phyloP scores from a whole-genome alignment of 2,888 invertebrate genomes.

The Melitaea athalia region DNA sequence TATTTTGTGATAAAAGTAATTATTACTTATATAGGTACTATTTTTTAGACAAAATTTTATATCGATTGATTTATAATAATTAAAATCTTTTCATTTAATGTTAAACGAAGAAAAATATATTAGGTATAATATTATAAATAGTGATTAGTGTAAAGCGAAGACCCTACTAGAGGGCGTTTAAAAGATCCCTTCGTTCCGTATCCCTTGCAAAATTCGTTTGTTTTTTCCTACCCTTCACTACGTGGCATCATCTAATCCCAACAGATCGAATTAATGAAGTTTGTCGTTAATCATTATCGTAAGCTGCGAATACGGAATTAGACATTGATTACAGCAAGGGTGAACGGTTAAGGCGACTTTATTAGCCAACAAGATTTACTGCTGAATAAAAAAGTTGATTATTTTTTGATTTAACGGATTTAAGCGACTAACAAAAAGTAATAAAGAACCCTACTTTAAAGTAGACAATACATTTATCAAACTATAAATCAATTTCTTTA shows the following conservation, averaged over 20 bases:
- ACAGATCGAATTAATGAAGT: slow-evolving; percentile 79
- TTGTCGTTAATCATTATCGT: slow-evolving; percentile 81
- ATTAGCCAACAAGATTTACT: slow-evolving; percentile 63
- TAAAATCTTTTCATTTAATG: too few species aligned
- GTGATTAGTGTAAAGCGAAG: slow-evolving; percentile 24
- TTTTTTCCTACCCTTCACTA: slow-evolving; percentile 68
- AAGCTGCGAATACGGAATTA: slow-evolving; percentile 76
- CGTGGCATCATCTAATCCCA: slow-evolving; percentile 68
- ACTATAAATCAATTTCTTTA: not conserved
- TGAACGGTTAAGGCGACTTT: slow-evolving; percentile 66
- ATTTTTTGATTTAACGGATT: slow-evolving; percentile 45
- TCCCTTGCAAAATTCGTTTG: slow-evolving; percentile 74
- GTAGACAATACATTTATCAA: slow-evolving; percentile 13
- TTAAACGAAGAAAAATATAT: not conserved
- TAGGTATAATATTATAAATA: not conserved
- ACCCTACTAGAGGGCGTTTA: slow-evolving; percentile 46
- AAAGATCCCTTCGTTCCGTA: slow-evolving; percentile 53
- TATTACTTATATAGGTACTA: too few species aligned
- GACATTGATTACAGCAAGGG: slow-evolving; percentile 76
- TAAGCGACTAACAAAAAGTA: slow-evolving; percentile 31
- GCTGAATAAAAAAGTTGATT: slow-evolving; percentile 51
- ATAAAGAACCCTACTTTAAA: slow-evolving; percentile 28
- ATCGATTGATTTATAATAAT: not conserved
- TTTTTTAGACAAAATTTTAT: not conserved
- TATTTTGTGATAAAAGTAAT: too few species aligned